Evolutionary conservation across 2,888 invertebrate species (phyloP), one percentile per base, ranked within the genome.

Genomic region (Baccha elongata): DNA sequence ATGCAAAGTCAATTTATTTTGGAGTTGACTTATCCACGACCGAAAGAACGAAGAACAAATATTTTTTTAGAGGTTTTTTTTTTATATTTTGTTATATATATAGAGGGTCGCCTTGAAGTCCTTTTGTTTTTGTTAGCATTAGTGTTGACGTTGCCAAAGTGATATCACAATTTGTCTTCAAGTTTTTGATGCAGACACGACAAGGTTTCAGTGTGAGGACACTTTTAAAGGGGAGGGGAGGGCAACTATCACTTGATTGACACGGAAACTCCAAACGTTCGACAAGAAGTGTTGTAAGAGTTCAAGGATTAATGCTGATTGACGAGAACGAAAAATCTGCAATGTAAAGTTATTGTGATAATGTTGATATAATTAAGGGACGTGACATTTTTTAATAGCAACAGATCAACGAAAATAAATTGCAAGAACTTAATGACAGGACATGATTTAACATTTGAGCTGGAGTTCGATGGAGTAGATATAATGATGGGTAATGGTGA

Each of bases 1-100:
- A 83, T 83, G 78, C 78, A 83, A 83, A 83, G 83, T 83, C 83
- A 83, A 83, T 83, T 83, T 83, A 83, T 78, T 78, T 72, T 73
- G 13, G 68, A 78, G 83, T 83, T 83, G 78, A 83, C 83, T 83
- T 83, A 73, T 78, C 78, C 83, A 48, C 60, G 62, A 50, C 42
- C 32, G n/a, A n/a, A 50, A 52, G 35, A 52, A 72, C 44, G 67
- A 53, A 62, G 72, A 62, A 53, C 68, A 80, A 80, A 80, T 69
- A 74, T 74, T 80, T 81, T 69, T 64, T 58, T 69, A 48, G 21
- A 37, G 19, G 3, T 37, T 17, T 37, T 64, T 62, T 58, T 42
- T 35, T 65, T 32, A 35, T 29, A 11, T 37, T 44, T 21, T 32
- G n/a, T 17, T 55, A n/a, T n/a, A n/a, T n/a, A n/a, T 58, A 42